Base-by-base conservation (phyloP, 1,140 invertebrate species). In the Drosophila insularis region DNA sequence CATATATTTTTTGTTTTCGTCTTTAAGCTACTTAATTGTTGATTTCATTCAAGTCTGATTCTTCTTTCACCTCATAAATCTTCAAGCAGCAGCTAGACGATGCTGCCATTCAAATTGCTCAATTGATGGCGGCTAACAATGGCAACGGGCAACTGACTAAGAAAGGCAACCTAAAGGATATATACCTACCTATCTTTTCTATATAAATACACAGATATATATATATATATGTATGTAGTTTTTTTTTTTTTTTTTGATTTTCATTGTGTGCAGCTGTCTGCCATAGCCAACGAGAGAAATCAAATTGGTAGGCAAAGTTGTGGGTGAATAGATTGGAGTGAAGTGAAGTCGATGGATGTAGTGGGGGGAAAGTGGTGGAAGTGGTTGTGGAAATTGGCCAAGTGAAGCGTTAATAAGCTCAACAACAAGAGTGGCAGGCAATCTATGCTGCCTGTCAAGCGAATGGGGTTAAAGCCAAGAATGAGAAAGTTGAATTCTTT, bases 11-110 rank as follows among this genome's bases (percentile, higher is more conserved):
- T 55, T 58, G 2, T 35, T 11, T 14, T 35, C 4, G n/a, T n/a
- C 32, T 66, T 81, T 74, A 85, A 80, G 81, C 73, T 39, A 81
- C 81, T 85, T 85, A 85, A 85, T 85, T 85, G 80, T 74, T 80
- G 76, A 37, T 54, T 46, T 50, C 59, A 31, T 37, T 6, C 32
- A 71, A 17, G 40, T 35, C 13, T 50, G 43, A 50, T 50, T 50
- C 62, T 53, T 40, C 70, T 56, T 53, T 39, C 62, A 58, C 54
- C 56, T 78, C 78, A 85, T 84, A 80, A 84, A 80, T 84, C 75
- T 78, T 61, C 53, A 58, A 71, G 53, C 39, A 58, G 55, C 55
- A 35, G 55, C 55, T 32, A 61, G 35, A 6, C 63, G 60, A 40
- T 74, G 68, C 54, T 74, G 68, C 75, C 68, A 78, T 78, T 78